A percentile compares a stretch with the other conserved stretches of the same genome.
These are phyloP conservation scores for Dasyornis broadbenti DNA, from an alignment of 2,113 vertebrate species.

Conservation along the genomic window DNA sequence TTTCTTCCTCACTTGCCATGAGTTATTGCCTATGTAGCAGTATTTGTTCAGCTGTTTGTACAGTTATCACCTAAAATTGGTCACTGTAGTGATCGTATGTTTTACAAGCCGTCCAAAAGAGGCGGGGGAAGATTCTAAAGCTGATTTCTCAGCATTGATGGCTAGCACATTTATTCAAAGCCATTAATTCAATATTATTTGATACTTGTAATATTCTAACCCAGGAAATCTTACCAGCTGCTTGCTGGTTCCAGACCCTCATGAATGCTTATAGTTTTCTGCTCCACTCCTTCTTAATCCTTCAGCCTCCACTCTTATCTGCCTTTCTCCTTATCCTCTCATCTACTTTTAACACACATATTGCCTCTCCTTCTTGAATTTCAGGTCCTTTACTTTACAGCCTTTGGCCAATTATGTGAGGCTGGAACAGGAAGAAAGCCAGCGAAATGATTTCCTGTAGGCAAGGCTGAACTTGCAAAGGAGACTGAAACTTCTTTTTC, in stretches of 20 bases:
- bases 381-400: neutral
- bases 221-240: neutral
- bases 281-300: neutral
- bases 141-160: neutral
- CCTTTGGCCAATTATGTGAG: neutral
- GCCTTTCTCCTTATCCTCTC: neutral
- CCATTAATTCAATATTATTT: neutral
- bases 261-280: neutral
- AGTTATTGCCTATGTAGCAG: neutral
- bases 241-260: neutral
- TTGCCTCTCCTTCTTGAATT: neutral
- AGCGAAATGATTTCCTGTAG: neutral
- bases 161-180: neutral
- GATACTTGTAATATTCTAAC: neutral
- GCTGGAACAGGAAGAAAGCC: neutral
- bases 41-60: neutral
- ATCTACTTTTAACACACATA: neutral
- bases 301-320: neutral
- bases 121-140: neutral
- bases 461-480: neutral
- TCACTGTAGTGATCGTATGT: neutral
- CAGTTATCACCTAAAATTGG: neutral
- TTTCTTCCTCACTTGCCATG: neutral
- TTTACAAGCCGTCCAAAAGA: neutral
- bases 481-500: neutral